phyloP scores from a whole-genome alignment of 2,113 vertebrate species.

The Phrynosoma platyrhinos region DNA sequence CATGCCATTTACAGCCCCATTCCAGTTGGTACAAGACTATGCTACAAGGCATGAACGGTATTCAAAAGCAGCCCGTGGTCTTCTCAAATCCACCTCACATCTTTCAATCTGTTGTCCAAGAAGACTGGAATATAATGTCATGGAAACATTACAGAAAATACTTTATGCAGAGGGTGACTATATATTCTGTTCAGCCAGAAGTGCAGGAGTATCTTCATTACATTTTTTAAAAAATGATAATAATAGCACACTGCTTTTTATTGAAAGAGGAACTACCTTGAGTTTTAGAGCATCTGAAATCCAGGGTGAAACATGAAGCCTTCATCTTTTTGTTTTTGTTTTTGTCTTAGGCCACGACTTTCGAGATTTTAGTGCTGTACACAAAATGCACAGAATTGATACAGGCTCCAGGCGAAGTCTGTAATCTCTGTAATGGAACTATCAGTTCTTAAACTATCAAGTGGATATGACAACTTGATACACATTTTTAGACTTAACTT shows the following conservation, averaged over 20 bases:
- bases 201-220: not conserved
- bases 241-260: not conserved
- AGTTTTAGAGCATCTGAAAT: not conserved
- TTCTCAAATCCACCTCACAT: not conserved
- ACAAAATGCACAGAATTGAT: not conserved
- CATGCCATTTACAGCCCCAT: not conserved
- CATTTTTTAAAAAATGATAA: not conserved
- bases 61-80: not conserved
- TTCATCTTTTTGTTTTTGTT: too few relatives aligned
- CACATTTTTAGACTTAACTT: not conserved
- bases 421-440: not conserved
- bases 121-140: not conserved
- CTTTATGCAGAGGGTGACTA: not conserved
- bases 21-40: not conserved
- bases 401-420: not conserved
- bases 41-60: not conserved
- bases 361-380: not conserved
- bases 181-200: not conserved
- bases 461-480: not conserved
- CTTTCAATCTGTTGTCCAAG: not conserved
- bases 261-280: not conserved
- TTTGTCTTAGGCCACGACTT: not conserved
- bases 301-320: not conserved
- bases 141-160: not conserved
- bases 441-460: not conserved